Conservation (phyloP, 2,888 invertebrate genomes). For the Nymphalis polychloros region DNA sequence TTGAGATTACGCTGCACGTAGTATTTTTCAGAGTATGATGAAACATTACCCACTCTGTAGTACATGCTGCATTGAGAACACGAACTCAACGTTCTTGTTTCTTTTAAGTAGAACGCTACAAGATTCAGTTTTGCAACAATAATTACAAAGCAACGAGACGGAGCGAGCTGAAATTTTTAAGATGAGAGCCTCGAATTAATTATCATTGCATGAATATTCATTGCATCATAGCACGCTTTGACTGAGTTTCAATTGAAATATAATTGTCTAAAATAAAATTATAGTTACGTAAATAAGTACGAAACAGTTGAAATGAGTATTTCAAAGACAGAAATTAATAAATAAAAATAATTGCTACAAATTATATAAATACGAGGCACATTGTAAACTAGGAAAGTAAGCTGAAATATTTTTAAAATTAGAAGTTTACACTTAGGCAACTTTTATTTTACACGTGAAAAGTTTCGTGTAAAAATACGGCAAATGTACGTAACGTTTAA, state of each 20-base stretch:
- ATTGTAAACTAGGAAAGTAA: neutral
- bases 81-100: slow-evolving; percentile 14
- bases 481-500: slow-evolving; percentile 35
- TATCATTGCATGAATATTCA: slow-evolving; percentile 30
- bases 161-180: slow-evolving; percentile 31
- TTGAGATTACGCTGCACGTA: slow-evolving; percentile 42
- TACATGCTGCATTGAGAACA: slow-evolving; percentile 10
- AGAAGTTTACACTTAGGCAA: slow-evolving; percentile 9
- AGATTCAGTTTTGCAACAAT: slow-evolving; percentile 25
- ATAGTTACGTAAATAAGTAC: slow-evolving; percentile 2
- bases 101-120: slow-evolving; percentile 25
- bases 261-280: slow-evolving; percentile 10
- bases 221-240: slow-evolving; percentile 29
- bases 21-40: slow-evolving; percentile 39
- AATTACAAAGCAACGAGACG: slow-evolving; percentile 21
- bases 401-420: neutral
- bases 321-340: neutral
- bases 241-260: slow-evolving; percentile 21
- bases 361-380: neutral
- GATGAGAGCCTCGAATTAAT: slow-evolving; percentile 30
- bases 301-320: neutral
- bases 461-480: slow-evolving; percentile 26
- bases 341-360: neutral
- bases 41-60: slow-evolving; percentile 26
- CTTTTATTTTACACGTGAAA: slow-evolving; percentile 24